phyloP scores from a whole-genome alignment of 2,888 invertebrate genomes.

The Litoditis marina region DNA sequence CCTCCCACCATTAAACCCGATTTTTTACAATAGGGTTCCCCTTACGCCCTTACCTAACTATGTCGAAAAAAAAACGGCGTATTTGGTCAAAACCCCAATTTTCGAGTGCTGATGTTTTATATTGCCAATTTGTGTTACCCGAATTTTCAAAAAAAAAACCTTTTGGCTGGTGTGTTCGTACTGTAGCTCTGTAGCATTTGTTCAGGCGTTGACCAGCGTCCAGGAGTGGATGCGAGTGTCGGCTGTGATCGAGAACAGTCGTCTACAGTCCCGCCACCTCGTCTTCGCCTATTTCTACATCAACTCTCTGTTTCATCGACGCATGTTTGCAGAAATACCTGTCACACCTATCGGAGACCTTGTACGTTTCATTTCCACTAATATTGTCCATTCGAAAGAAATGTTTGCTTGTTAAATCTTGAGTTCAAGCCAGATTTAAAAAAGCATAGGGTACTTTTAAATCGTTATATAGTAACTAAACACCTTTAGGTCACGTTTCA shows the following conservation, averaged over 20 bases:
- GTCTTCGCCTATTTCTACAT: conserved; percentile 45
- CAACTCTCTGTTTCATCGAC: conserved; percentile 29
- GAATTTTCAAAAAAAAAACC: too few species aligned
- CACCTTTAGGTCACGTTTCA: too few species aligned
- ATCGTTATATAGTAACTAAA: too few species aligned
- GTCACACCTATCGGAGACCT: conserved; percentile 8
- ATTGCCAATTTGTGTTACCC: too few species aligned
- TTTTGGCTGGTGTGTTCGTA: not conserved
- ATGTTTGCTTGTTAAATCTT: not conserved
- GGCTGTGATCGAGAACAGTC: not conserved
- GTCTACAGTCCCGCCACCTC: conserved; percentile 21
- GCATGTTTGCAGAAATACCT: conserved; percentile 3
- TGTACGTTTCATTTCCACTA: not conserved
- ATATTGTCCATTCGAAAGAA: not conserved
- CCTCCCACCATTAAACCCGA: too few species aligned
- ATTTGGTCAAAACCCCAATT: too few species aligned
- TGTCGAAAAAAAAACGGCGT: too few species aligned
- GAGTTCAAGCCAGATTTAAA: too few species aligned
- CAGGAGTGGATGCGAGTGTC: conserved; percentile 12
- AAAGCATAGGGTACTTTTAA: too few species aligned
- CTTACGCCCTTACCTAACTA: too few species aligned
- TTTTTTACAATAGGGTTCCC: too few species aligned
- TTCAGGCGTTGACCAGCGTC: conserved; percentile 8
- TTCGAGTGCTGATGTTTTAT: too few species aligned
- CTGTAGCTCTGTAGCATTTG: not conserved